Evolutionary conservation across 1,140 invertebrate species (phyloP), one percentile per base, ranked within the genome.

Genomic region (Ooceraea biroi): DNA sequence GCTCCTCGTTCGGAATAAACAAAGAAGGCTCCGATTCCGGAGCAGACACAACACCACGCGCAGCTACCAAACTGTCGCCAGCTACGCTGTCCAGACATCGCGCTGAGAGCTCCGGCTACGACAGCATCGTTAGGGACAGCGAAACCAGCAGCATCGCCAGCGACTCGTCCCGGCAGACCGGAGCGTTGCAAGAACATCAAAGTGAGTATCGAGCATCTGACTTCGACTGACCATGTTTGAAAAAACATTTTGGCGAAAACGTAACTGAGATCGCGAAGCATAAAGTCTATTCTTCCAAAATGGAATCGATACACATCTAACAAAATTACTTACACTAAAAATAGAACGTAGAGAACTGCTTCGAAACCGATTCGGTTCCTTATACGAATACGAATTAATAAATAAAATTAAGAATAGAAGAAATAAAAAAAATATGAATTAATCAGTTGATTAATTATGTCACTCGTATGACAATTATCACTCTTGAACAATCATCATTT

Each of bases 81-180:
- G 96, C 96, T 0, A 96, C 96, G 0, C 95, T 97, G 12, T 97
- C 96, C 0, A 95, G 96, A 87, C 89, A 94, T 84, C 95, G 96
- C 22, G 97, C 97, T 1, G 97, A 97, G 92, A 98, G 97, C 90
- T 96, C 95, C 41, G 98, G 98, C 1, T 98, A 98, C 91, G 98
- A 98, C 89, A 98, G 97, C 90, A 97, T 98, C 76, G 96, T 98
- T 1, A 94, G 98, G 84, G 98, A 98, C 89, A 97, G 97, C 72
- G 97, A 97, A 89, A 97, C 97, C 58, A 97, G 97, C n/a, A 97
- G 97, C 83, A 96, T 97, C 83, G 97, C 97, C 58, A 97, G 97
- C 10, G 97, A 97, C 84, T 96, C 96, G 61, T 96, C 96, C 66
- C 92, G 97, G 88, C 95, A 96, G 88, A 95, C 96, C 46, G 95